phyloP scores from a whole-genome alignment of 1,140 invertebrate species.

The Bombyx mandarina region DNA sequence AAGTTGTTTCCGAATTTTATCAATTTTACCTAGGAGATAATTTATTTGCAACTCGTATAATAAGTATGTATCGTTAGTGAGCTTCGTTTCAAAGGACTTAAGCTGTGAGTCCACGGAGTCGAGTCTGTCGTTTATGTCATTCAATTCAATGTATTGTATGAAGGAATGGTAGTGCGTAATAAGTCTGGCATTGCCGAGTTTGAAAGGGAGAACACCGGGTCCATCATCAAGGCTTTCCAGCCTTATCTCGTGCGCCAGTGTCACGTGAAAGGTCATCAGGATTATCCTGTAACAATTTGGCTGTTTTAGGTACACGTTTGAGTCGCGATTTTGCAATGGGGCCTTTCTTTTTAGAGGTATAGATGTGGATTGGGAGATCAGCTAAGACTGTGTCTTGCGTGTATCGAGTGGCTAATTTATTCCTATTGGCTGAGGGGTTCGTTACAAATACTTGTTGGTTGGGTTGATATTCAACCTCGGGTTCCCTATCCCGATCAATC shows the following conservation, averaged over 20 bases:
- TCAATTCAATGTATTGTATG: conserved; percentile 8
- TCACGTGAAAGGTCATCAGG: conserved; percentile 5
- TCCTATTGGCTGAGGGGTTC: conserved; percentile 12
- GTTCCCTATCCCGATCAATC: conserved; percentile 7
- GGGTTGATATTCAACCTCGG: conserved; percentile 11
- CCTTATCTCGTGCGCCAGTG: conserved; percentile 11
- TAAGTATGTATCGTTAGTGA: conserved; percentile 8
- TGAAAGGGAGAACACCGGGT: conserved; percentile 14
- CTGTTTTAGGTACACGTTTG: conserved; percentile 15
- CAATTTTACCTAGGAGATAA: conserved; percentile 11
- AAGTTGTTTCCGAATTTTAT: conserved; percentile 10
- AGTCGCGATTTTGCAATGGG: conserved; percentile 11
- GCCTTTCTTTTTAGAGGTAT: conserved; percentile 13
- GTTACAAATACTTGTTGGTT: conserved; percentile 17
- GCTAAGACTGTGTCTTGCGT: conserved; percentile 14
- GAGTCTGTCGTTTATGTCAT: conserved; percentile 2
- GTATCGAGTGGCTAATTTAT: conserved; percentile 12
- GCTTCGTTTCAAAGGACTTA: conserved; percentile 1
- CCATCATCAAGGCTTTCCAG: conserved; percentile 14
- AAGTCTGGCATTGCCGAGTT: conserved; percentile 8
- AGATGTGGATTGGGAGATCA: conserved; percentile 19
- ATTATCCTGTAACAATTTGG: conserved; percentile 17
- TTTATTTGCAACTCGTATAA: conserved; percentile 16
- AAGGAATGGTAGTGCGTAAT: conserved; percentile 15
- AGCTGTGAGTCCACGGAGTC: conserved; percentile 11